Evolutionary conservation across 2,888 invertebrate genomes (phyloP), one percentile per base, ranked within the genome.

Genomic region (Aethes cnicana): DNA sequence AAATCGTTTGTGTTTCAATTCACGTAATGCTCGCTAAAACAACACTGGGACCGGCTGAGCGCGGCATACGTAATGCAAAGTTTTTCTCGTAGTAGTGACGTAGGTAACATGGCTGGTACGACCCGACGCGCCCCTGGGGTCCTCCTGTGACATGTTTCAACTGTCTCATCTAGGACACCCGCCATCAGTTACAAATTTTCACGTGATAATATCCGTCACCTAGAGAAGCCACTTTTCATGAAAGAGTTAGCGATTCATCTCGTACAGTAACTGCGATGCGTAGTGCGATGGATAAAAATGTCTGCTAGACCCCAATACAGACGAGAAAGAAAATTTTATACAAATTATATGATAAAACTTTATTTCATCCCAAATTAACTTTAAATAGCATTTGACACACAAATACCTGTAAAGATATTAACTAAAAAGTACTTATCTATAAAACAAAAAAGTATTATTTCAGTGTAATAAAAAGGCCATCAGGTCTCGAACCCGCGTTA

Each of bases 171-270:
- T 66, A 58, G 72, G 82, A 82, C 78, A 81, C 69, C 56, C 70
- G 73, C 72, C 81, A 83, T 84, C 81, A 80, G 66, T 82, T 81
- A 77, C 64, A 72, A 74, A 80, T 67, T 77, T 39, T 76, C 70
- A 66, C 55, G 68, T 70, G 62, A 69, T 76, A 73, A 68, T 72
- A 72, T 72, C 67, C 69, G 72, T 69, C 55, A 53, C 46, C 55
- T 62, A 53, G 55, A 46, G 55, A 57, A 61, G 46, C 61, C 60
- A 55, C 62, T 63, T 67, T 59, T 61, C 56, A 60, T 56, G 64
- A 57, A 58, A 59, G 52, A 53, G 58, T 59, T 56, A 55, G 53
- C 49, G 53, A 58, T 59, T 55, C 56, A 49, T 50, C 43, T 50
- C 35, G 54, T 47, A 60, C 56, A 59, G 55, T 56, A 57, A 39